Base-by-base conservation (phyloP, 2,113 vertebrate genomes). In the Ceyx margarethae region DNA sequence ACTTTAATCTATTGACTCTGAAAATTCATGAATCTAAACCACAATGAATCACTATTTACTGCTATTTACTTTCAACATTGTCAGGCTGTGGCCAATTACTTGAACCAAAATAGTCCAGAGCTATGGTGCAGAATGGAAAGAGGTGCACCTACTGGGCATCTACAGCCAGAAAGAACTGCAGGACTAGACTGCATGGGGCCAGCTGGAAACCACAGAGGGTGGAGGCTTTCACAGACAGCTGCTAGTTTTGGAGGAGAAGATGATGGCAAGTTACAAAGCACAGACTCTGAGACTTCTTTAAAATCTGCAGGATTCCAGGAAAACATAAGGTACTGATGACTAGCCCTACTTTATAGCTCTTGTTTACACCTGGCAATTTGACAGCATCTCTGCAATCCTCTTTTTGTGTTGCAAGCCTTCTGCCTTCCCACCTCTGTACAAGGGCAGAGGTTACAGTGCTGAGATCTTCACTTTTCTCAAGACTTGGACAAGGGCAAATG, bases 41-140 rank as follows among this genome's bases (percentile, higher is more conserved):
- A 60, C 87, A 85, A 14, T 87, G 68, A 93, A 67, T 88, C 86
- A 84, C 11, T 88, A 1, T 83, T 92, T 93, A 74, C 40, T 86
- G 72, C 28, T 72, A 19, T 80, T 92, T 66, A 51, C 50, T 74
- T 5, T 23, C 43, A 86, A 80, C 46, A 28, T 40, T 60, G 26
- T 45, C 78, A 89, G 64, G 33, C 68, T 73, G 46, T 81, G 51
- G 60, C 72, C 51, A 58, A 19, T 64, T 95, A n/a, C 37, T 77
- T 62, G 64, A 66, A 71, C 33, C 54, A 82, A 54, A 74, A 29
- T 9, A 91, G 72, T 66, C 17, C 60, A 85, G 85, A 75, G 61
- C n/a, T 93, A 23, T 68, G 71, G 64, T 64, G 40, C 46, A 90
- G 65, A 45, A 35, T 82, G 67, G 45, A 50, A 81, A 69, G 78